Conservation (phyloP, 2,797 vertebrate species). For the Myotis findleyi region DNA sequence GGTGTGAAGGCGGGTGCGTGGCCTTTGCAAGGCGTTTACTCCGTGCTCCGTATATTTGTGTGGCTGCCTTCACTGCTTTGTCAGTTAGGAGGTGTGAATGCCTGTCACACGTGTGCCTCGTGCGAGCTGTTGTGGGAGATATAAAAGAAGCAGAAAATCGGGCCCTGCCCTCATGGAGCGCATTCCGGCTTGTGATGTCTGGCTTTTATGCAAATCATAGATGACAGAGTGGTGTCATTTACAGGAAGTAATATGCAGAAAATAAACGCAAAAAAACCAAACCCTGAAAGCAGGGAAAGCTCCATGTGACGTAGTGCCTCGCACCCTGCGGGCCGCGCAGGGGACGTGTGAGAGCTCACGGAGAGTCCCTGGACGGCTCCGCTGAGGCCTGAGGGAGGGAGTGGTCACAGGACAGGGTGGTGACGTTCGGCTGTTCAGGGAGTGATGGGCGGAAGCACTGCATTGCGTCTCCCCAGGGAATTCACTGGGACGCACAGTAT, state of each 20-base stretch:
- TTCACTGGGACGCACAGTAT: constrained; percentile 32
- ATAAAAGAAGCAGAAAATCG: background rate
- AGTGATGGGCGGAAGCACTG: background rate
- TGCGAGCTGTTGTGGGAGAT: background rate
- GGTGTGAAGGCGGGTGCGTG: background rate
- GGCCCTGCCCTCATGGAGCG: background rate
- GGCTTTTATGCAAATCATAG: background rate
- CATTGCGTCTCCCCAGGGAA: constrained; percentile 48
- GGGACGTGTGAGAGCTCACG: background rate
- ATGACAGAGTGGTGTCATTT: background rate
- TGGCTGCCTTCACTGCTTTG: background rate
- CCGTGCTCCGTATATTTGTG: background rate
- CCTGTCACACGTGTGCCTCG: background rate
- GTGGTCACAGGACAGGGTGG: background rate
- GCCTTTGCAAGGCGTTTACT: background rate
- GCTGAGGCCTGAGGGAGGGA: background rate
- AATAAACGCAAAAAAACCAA: background rate
- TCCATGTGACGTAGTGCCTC: background rate
- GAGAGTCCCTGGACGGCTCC: background rate
- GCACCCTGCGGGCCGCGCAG: background rate
- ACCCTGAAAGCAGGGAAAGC: background rate
- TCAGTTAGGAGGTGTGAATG: too few relatives aligned
- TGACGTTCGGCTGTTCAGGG: background rate
- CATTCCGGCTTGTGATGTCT: background rate
- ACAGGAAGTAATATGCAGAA: constrained; percentile 2